Evolutionary conservation across 1,140 invertebrate species (phyloP), one percentile per base, ranked within the genome.

Genomic region (Zaprionus ornatus): DNA sequence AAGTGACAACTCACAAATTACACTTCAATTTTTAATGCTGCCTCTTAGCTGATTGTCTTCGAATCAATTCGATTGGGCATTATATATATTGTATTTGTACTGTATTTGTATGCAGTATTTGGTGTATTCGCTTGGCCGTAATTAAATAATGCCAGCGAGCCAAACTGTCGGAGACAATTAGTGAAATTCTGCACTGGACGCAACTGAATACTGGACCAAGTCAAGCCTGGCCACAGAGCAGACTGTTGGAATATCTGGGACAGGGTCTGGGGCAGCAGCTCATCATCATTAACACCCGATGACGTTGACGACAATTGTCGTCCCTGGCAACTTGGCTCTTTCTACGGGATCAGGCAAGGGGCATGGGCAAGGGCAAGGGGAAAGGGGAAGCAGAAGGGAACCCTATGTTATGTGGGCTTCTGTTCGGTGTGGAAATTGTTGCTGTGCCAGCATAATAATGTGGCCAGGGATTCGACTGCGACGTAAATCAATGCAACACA

Each of bases 361-460:
- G 32, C 63, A 23, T 21, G 23, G 27, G 12, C 32, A 60, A 21
- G 37, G 25, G 19, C 23, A 15, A 10, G 13, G 35, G n/a, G 59
- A 23, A 50, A 1, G 12, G 48, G 25, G 35, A 15, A 27, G 29
- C 9, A 2, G 32, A 40, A 40, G 37, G n/a, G 19, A 13, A 12
- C 13, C 37, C 32, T 67, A 15, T 25, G 63, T 29, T 17, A 74
- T 74, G 72, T 60, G 69, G 63, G 60, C 48, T 82, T 55, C 63
- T 67, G 81, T 62, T 55, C 57, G 70, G 19, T 59, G 76, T 64
- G 32, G 72, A 69, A 80, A 65, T 80, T 88, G 84, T 80, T 69
- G 84, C 84, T 87, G 74, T 75, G 80, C 84, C 84, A 88, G 84
- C 84, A 88, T 88, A 88, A 84, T 88, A 86, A 90, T 88, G 84